Conservation (phyloP, 2,113 vertebrate species). For the Ophiodon elongatus region DNA sequence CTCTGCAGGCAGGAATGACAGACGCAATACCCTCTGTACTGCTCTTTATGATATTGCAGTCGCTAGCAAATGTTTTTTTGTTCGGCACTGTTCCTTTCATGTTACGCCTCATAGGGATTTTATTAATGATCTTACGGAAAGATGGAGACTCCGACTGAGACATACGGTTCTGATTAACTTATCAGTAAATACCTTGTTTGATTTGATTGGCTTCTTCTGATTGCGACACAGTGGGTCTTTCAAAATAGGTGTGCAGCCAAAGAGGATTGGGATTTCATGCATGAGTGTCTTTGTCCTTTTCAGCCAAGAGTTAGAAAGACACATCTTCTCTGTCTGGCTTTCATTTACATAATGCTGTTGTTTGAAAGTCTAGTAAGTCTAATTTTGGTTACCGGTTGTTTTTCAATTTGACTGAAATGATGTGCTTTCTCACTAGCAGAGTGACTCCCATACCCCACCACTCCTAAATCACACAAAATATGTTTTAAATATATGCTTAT, state of each 20-base stretch:
- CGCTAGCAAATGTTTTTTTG: too few species aligned
- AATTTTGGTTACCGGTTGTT: constrained; percentile 11
- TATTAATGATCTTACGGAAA: too few species aligned
- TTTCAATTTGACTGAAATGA: constrained; percentile 6
- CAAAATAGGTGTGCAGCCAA: constrained; percentile 34
- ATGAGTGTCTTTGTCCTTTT: constrained; percentile 17
- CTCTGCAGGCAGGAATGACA: too few species aligned
- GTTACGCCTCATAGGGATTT: too few species aligned
- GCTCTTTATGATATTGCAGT: too few species aligned
- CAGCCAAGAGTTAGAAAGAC: constrained; percentile 16
- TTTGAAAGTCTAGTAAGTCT: constrained; percentile 15
- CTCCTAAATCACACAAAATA: not conserved
- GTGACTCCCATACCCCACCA: not conserved
- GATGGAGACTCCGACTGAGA: not conserved
- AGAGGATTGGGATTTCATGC: constrained; percentile 48
- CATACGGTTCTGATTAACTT: constrained; percentile 11
- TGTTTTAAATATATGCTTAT: not conserved
- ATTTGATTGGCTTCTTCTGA: constrained; percentile 49
- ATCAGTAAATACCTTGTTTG: constrained; percentile 57
- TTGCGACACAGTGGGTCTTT: constrained; percentile 34
- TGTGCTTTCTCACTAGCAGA: not conserved
- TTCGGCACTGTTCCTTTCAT: too few species aligned
- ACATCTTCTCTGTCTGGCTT: constrained; percentile 36
- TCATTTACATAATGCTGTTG: constrained; percentile 49
- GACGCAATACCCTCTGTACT: too few species aligned